These are phyloP conservation scores for Otolemur crassicaudatus DNA, from an alignment of 2,797 vertebrate genomes.

Conservation along the genomic window DNA sequence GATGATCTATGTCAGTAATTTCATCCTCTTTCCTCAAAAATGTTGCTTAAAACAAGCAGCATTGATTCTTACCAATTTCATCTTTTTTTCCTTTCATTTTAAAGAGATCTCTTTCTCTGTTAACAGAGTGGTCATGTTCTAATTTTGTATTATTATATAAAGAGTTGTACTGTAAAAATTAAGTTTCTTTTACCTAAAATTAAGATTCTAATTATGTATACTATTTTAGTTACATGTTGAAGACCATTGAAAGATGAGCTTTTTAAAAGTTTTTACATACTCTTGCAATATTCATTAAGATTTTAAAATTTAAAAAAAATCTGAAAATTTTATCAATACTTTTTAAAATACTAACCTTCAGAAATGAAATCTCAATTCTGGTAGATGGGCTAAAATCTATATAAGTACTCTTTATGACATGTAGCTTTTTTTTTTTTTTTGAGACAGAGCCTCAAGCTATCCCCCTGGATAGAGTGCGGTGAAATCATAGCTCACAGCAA, in stretches of 20 bases:
- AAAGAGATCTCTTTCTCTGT: not conserved
- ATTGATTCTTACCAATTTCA: not conserved
- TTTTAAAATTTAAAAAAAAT: not conserved
- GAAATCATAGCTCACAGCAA: too few species aligned
- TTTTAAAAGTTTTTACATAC: not conserved
- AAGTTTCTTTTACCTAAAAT: not conserved
- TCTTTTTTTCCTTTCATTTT: not conserved
- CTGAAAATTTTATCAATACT: too few species aligned
- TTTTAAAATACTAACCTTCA: not conserved
- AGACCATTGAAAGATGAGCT: not conserved
- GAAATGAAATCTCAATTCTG: slow-evolving; percentile 2
- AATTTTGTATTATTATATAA: not conserved
- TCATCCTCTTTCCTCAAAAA: not conserved
- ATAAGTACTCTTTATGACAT: not conserved
- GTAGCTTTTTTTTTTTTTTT: not conserved
- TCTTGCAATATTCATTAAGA: slow-evolving; percentile 7
- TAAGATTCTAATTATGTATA: not conserved
- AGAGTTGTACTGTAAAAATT: not conserved
- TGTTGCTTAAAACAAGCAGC: slow-evolving; percentile 8
- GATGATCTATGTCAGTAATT: not conserved
- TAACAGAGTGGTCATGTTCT: not conserved
- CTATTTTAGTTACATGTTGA: not conserved
- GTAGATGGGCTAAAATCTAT: not conserved
- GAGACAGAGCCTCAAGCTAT: too few species aligned
- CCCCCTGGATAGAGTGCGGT: too few species aligned